Conservation (phyloP, 2,113 vertebrate genomes). For the human (Homo sapiens) region GRCh38 chr4:133125001-133125500, state of each 20-base stretch:
- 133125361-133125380: constrained; percentile 92
- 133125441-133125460: constrained; percentile 85
- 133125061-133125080: constrained; percentile 97
- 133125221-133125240: constrained; percentile 80
- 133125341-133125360: constrained; percentile 92
- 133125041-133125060: constrained; percentile 96
- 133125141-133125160: constrained; percentile 89
- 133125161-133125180: constrained; percentile 88
- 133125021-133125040: constrained; percentile 93
- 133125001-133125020: constrained; percentile 93
- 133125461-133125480: constrained; percentile 82
- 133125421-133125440: constrained; percentile 80
- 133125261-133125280: constrained; percentile 89
- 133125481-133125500: constrained; percentile 88
- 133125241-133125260: constrained; percentile 88
- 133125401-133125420: constrained; percentile 92
- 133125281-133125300: constrained; percentile 92
- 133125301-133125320: constrained; percentile 93
- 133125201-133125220: constrained; percentile 89
- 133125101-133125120: constrained; percentile 89
- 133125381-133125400: constrained; percentile 90
- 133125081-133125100: constrained; percentile 94
- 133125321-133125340: constrained; percentile 93
- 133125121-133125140: constrained; percentile 89
- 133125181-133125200: constrained; percentile 84